Base-by-base conservation (phyloP, 1,140 invertebrate species). In the Planococcus citri region DNA sequence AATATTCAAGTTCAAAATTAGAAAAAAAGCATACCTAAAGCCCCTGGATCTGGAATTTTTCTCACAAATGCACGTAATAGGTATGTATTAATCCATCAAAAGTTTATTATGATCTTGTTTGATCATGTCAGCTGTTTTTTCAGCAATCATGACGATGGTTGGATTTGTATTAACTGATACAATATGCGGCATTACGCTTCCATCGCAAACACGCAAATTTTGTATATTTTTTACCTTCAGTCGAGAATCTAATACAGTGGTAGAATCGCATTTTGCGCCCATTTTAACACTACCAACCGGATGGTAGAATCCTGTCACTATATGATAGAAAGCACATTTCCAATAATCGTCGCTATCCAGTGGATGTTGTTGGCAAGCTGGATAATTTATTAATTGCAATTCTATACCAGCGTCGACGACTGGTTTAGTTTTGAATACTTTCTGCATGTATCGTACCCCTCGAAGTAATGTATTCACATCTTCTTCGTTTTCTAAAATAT, bases 361-460 rank as follows among this genome's bases (percentile, higher is more conserved):
- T 10, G 70, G 27, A 20, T 70, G 64, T 0, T 69, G 29, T 51
- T 24, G 22, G 37, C 75, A 76, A 10, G 17, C 75, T 75, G 22
- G 85, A 82, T 17, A 89, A 79, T 20, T 83, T 82, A 0, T 81
- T 78, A 3, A 83, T 80, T 72, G 85, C 83, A n/a, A 90, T 69
- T 71, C 82, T 0, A 84, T 77, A 21, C 72, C 72, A 3, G 57
- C 69, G 9, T 57, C n/a, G 69, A 76, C 69, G 61, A 79, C 75
- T 1, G 77, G 64, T 67, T 73, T 67, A 27, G 76, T 76, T 22
- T 76, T 72, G 0, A 75, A 75, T n/a, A 79, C 64, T 27, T 72
- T 20, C 21, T 75, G 37, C 0, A 74, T 72, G 12, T 72, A 73
- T 70, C 77, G 75, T 9, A 78, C 71, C 10, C 74, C 78, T 73